Percentiles rank a stretch among this genome's conserved stretches.
Evolutionary conservation across 2,113 vertebrate genomes (phyloP).

Genomic region (Ceratotherium simum): DNA sequence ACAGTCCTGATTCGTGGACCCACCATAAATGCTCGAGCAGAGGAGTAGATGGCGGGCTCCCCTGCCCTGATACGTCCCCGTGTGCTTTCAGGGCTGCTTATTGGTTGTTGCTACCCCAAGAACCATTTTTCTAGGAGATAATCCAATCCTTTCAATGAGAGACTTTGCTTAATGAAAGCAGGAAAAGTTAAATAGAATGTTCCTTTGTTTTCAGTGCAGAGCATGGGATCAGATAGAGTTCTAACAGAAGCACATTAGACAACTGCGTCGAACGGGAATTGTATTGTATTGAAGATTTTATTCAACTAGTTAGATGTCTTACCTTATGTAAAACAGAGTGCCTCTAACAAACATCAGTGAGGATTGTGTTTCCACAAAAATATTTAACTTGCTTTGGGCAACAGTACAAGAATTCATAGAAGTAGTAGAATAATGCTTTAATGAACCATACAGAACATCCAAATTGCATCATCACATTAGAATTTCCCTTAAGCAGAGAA

Average conservation of each 20-base stretch:
- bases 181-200: not conserved
- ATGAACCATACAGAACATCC: slow-evolving; percentile 39
- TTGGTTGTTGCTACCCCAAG: not conserved
- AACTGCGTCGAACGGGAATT: slow-evolving; percentile 31
- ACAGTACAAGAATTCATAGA: slow-evolving; percentile 35
- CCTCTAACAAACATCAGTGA: slow-evolving; percentile 29
- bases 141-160: not conserved
- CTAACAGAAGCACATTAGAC: not conserved
- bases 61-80: too few relatives aligned
- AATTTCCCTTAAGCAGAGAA: slow-evolving; percentile 63
- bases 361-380: slow-evolving; percentile 57
- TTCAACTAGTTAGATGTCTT: slow-evolving; percentile 41
- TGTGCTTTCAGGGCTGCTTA: not conserved
- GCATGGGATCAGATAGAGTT: not conserved
- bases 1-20: not conserved
- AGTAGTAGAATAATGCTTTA: slow-evolving; percentile 49
- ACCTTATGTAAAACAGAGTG: slow-evolving; percentile 19
- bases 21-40: not conserved
- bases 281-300: slow-evolving; percentile 36
- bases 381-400: slow-evolving; percentile 54
- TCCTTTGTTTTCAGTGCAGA: not conserved
- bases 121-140: not conserved
- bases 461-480: slow-evolving; percentile 33
- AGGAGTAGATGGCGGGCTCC: rapidly evolving
- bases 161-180: not conserved